A percentile compares a stretch with the other conserved stretches of the same genome.
These are phyloP conservation scores for Condylura cristata DNA, from an alignment of 2,113 vertebrate species.

Conservation along the genomic window DNA sequence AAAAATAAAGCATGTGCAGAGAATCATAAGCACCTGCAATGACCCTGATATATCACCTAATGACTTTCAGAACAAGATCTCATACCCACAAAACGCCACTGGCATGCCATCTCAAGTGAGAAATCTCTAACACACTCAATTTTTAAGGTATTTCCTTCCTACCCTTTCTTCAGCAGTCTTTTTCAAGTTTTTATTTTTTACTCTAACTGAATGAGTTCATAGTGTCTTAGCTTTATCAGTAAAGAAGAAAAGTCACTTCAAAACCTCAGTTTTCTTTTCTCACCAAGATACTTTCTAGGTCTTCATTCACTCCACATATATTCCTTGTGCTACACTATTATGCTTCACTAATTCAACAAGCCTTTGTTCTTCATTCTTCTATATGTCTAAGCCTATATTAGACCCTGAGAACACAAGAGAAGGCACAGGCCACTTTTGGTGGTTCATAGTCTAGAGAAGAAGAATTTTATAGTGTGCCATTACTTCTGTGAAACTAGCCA, in stretches of 20 bases:
- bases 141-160: neutral
- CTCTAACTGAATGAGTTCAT: neutral
- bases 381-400: too few species aligned
- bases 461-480: neutral
- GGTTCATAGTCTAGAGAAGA: neutral
- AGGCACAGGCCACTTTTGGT: rapidly evolving
- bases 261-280: neutral
- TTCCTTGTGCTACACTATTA: neutral
- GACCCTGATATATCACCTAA: neutral
- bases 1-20: neutral
- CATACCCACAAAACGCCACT: rapidly evolving
- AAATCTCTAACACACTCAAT: neutral
- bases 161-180: neutral
- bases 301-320: neutral
- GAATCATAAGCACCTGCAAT: neutral
- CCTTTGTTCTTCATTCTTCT: neutral
- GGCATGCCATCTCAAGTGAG: neutral
- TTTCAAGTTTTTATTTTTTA: neutral
- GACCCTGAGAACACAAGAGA: neutral
- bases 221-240: neutral
- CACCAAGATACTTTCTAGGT: neutral
- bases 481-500: neutral
- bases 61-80: neutral
- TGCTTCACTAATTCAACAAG: neutral
- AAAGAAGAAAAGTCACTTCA: neutral